A percentile compares a stretch with the other conserved stretches of the same genome.
Conservation (phyloP, 2,888 invertebrate genomes). For the Tetragonisca angustula region DNA sequence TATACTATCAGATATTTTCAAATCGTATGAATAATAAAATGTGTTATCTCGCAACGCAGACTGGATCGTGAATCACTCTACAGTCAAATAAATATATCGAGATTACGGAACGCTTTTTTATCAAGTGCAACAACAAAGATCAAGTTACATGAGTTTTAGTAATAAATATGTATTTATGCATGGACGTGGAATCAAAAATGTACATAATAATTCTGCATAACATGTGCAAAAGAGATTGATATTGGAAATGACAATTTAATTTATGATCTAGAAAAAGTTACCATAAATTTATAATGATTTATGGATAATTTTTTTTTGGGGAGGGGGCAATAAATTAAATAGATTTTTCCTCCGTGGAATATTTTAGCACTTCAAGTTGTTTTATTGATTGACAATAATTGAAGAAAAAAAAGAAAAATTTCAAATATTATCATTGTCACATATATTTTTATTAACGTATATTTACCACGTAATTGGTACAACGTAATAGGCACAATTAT, state of each 20-base stretch:
- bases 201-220: neutral
- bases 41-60: neutral
- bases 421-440: no score
- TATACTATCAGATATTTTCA: neutral
- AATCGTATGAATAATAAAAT: neutral
- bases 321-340: no score
- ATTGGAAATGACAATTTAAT: neutral
- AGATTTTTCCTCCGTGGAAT: no score
- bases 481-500: no score
- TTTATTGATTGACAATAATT: no score
- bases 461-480: no score
- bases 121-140: neutral
- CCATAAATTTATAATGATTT: no score
- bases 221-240: neutral
- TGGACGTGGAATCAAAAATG: neutral
- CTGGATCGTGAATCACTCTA: slow-evolving; percentile 13
- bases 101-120: neutral
- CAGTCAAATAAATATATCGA: neutral
- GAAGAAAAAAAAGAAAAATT: no score
- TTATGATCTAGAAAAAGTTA: neutral
- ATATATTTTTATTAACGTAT: no score
- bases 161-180: neutral
- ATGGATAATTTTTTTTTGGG: no score
- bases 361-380: no score
- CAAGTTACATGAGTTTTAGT: neutral